Conservation (phyloP, 2,113 vertebrate genomes). For the Eulemur macaco region DNA sequence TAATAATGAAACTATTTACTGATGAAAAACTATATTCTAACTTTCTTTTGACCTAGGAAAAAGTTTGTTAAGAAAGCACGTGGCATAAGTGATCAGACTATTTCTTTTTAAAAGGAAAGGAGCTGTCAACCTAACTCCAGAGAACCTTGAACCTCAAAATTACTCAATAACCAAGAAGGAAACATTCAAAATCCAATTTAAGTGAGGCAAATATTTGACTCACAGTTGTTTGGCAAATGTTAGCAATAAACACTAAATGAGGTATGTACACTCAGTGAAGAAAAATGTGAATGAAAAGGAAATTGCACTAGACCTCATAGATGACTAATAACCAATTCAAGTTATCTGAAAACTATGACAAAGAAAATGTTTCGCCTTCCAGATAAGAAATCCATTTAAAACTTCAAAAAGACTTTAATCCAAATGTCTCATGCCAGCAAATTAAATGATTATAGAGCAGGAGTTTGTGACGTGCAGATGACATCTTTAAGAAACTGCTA, state of each 20-base stretch:
- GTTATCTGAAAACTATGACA: conserved; percentile 11
- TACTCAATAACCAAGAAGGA: conserved; percentile 40
- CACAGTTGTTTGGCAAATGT: not conserved
- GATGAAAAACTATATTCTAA: not conserved
- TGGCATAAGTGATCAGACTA: not conserved
- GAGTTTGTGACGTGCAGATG: not conserved
- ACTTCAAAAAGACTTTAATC: conserved; percentile 32
- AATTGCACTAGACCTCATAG: not conserved
- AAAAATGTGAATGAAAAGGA: conserved; percentile 50
- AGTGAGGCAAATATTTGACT: conserved; percentile 38
- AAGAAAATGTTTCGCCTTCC: conserved; percentile 32
- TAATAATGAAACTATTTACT: conserved; percentile 8
- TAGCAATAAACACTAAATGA: conserved; percentile 11
- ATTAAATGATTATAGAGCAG: conserved; percentile 25
- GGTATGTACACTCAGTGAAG: not conserved
- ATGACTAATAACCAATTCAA: not conserved
- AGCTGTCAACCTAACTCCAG: conserved; percentile 22
- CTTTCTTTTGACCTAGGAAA: conserved; percentile 8
- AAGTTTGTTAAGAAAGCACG: conserved; percentile 38
- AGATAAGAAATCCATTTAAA: conserved; percentile 43
- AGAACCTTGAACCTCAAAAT: not conserved
- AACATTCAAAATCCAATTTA: conserved; percentile 51
- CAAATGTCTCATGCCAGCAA: conserved; percentile 1
- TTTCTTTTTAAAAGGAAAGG: conserved; percentile 46
- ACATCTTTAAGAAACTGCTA: not conserved